A percentile compares a stretch with the other conserved stretches of the same genome.
Conservation (phyloP, 2,888 invertebrate genomes). For the Saturnia pavonia region DNA sequence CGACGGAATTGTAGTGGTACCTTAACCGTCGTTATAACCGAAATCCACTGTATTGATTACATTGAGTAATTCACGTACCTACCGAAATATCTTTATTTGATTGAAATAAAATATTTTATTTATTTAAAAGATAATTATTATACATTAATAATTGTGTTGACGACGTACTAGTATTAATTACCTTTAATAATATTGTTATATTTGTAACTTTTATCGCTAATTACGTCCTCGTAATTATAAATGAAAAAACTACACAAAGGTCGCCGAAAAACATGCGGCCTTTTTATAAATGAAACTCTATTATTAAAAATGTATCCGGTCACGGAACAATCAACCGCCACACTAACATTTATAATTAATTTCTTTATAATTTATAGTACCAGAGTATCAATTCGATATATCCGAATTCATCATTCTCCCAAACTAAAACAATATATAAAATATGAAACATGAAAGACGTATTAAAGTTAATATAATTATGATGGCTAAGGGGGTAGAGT, state of each 20-base stretch:
- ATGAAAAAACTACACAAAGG: not conserved
- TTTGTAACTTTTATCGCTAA: not conserved
- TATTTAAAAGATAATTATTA: too few species aligned
- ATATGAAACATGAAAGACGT: not conserved
- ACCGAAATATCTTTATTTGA: not conserved
- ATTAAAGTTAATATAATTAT: too few species aligned
- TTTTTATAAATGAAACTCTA: not conserved
- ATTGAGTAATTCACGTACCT: not conserved
- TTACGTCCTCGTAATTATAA: not conserved
- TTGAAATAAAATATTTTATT: too few species aligned
- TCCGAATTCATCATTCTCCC: not conserved
- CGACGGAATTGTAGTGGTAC: too few species aligned
- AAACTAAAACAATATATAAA: not conserved
- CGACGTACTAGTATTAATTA: too few species aligned
- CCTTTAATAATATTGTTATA: not conserved
- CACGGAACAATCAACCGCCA: not conserved
- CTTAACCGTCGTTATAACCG: too few species aligned
- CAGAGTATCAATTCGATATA: not conserved
- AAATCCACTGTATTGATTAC: not conserved
- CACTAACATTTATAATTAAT: not conserved
- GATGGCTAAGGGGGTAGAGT: too few species aligned
- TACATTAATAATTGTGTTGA: too few species aligned
- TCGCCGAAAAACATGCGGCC: not conserved
- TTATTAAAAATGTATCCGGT: not conserved
- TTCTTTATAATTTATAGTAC: not conserved